Conservation (phyloP, 2,888 invertebrate species). For the Acronicta psi region DNA sequence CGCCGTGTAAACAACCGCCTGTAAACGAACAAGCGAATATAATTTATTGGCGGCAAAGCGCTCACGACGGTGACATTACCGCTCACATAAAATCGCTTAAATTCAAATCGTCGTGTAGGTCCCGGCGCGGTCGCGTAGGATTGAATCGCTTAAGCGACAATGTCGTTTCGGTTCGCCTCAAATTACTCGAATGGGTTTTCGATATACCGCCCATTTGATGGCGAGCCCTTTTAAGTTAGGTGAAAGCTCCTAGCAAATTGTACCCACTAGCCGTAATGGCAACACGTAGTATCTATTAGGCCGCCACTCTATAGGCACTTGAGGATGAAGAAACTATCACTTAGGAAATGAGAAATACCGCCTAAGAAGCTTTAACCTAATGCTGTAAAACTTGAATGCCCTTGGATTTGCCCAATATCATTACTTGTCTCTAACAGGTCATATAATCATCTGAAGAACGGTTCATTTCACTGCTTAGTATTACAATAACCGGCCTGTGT, state of each 20-base stretch:
- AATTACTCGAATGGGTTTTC: conserved; percentile 85
- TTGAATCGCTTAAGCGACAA: conserved; percentile 84
- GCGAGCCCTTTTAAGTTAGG: conserved; percentile 74
- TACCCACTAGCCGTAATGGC: conserved; percentile 66
- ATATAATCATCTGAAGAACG: no score
- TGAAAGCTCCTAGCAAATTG: conserved; percentile 69
- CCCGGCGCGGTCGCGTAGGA: conserved; percentile 74
- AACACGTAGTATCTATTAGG: conserved; percentile 62
- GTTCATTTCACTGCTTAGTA: no score
- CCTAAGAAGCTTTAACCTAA: conserved; percentile 26
- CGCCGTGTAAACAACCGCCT: conserved; percentile 47
- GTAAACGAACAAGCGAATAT: conserved; percentile 53
- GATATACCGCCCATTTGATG: conserved; percentile 79
- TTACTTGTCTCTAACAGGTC: neutral
- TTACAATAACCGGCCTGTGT: no score
- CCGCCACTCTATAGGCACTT: conserved; percentile 50
- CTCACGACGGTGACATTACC: conserved; percentile 58
- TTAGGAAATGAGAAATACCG: conserved; percentile 44
- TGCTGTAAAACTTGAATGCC: conserved; percentile 34
- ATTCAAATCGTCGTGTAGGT: conserved; percentile 79
- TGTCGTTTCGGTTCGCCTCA: conserved; percentile 82
- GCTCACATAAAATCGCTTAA: conserved; percentile 73
- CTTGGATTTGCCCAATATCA: conserved; percentile 15
- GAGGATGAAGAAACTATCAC: conserved; percentile 55
- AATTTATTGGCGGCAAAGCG: conserved; percentile 52